phyloP scores from a whole-genome alignment of 1,140 invertebrate genomes.

The Arctopsyche grandis region DNA sequence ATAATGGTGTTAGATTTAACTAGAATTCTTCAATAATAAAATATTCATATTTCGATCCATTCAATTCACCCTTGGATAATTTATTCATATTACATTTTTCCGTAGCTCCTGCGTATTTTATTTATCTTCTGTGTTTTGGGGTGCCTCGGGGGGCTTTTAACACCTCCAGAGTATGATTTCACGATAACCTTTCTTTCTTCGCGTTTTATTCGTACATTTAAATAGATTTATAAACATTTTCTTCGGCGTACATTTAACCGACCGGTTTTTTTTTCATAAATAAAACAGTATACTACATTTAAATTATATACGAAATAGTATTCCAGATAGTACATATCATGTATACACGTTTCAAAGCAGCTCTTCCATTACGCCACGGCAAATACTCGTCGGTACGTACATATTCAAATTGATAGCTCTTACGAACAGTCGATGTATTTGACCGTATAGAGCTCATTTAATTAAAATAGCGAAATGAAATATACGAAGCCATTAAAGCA shows the following conservation, averaged over 20 bases:
- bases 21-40: no score
- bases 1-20: no score
- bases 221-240: no score
- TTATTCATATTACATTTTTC: constrained; percentile 24
- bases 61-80: not conserved
- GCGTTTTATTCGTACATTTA: not conserved
- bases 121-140: constrained; percentile 19
- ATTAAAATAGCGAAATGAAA: constrained; percentile 23
- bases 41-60: not conserved
- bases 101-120: constrained; percentile 8
- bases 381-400: not conserved
- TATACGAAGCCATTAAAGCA: not conserved
- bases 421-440: not conserved
- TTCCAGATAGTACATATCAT: not conserved
- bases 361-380: not conserved
- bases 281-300: no score
- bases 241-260: no score
- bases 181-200: not conserved
- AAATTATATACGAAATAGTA: no score
- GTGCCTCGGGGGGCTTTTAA: constrained; percentile 13
- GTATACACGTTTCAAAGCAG: not conserved
- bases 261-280: no score
- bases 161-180: constrained; percentile 21
- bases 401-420: constrained; percentile 6
- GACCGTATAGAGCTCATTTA: constrained; percentile 16